These are phyloP conservation scores for Agrypnus murinus DNA, from an alignment of 2,888 invertebrate genomes.

Conservation along the genomic window DNA sequence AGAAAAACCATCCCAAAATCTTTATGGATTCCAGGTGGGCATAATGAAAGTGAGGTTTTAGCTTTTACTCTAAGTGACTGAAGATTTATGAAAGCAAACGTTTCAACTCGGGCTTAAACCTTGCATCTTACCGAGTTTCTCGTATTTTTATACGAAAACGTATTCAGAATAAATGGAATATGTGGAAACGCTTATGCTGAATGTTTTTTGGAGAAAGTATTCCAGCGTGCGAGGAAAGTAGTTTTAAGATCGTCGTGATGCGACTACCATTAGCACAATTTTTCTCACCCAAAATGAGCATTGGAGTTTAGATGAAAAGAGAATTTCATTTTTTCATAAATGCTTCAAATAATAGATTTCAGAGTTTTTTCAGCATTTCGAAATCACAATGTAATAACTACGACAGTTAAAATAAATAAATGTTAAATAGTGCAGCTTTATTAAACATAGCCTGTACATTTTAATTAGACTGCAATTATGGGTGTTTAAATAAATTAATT, in stretches of 20 bases:
- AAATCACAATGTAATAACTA: not conserved
- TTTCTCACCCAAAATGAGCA: too few relatives aligned
- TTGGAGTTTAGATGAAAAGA: too few relatives aligned
- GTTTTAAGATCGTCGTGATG: conserved; percentile 11
- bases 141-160: conserved; percentile 35
- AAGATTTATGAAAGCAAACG: conserved; percentile 51
- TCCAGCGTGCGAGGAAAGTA: conserved; percentile 1
- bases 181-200: conserved; percentile 35
- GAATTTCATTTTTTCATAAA: too few relatives aligned
- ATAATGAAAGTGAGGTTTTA: conserved; percentile 50
- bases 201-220: conserved; percentile 28
- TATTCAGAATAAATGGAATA: conserved; percentile 41
- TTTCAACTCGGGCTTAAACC: conserved; percentile 38
- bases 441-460: too few relatives aligned
- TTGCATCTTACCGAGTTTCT: conserved; percentile 34
- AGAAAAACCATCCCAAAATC: conserved; percentile 43
- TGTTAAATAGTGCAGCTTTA: too few relatives aligned
- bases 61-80: conserved; percentile 50
- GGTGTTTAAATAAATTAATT: too few relatives aligned
- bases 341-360: not conserved
- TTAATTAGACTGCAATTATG: too few relatives aligned
- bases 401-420: too few relatives aligned
- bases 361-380: not conserved
- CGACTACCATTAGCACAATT: conserved; percentile 3
- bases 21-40: conserved; percentile 50